Base-by-base conservation (phyloP, 2,113 vertebrate species). In the Zapornia atra region DNA sequence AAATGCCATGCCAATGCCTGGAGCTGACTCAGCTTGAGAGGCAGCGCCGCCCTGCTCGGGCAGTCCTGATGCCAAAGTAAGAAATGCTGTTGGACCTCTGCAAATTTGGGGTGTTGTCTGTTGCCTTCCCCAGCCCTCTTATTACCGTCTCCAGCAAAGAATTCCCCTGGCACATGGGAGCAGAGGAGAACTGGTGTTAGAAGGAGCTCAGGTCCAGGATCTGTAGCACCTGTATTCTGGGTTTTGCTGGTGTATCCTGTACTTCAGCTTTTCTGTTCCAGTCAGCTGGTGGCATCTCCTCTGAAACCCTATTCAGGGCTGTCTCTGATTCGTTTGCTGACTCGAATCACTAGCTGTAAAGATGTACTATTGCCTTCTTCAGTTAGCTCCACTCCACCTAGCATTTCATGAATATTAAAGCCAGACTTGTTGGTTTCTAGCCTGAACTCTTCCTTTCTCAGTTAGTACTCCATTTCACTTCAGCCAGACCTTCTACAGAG, bases 11-110 rank as follows among this genome's bases (percentile, higher is more conserved):
- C 21, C 71, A 38, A 0, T 34, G 72, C 21, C 59, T 66, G 59
- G 40, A 42, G 72, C 80, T 84, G 69, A 54, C 68, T 86, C 64
- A 26, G 0, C 15, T 36, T 0, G 0, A 83, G 72, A 61, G 53
- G 38, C 59, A 83, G 71, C 20, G 0, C 82, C 0, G 0, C 11
- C 34, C 18, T 78, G 78, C 61, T 78, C 1, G 2, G 12, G 48
- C 79, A 50, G 29, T 54, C 54, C 79, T 82, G 82, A 25, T 93
- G 54, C 31, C 68, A 31, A 53, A 72, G 63, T 38, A 25, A 72
- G 53, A 86, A 88, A 53, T 69, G 31, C 26, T 76, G 21, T 33
- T 82, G 60, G 64, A 50, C 46, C 36, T 71, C 56, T 87, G 60
- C 60, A 83, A 8, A 46, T 46, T 2, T 59, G 17, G 22, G 57